Evolutionary conservation across 53 echinoderm and acorn worm species (phyloP), one percentile per base, ranked within the genome.

Genomic region (Crossaster papposus): DNA sequence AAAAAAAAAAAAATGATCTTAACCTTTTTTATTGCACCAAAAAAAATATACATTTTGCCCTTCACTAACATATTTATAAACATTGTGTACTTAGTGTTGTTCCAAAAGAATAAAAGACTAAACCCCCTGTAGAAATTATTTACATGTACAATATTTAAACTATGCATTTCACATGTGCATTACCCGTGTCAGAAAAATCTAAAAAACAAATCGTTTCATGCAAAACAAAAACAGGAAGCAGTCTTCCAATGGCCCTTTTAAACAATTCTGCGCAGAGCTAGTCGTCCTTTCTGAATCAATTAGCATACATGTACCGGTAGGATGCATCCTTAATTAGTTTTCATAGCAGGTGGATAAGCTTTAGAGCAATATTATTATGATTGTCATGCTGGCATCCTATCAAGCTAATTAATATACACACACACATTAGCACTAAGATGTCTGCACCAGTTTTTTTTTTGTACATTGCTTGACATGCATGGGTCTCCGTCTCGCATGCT

Each of bases 331-430:
- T 73, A 52, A 73, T 52, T 85, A 73, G 72, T 72, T 34, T 53
- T 54, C 14, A 73, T 73, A 73, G 53, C 51, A 23, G 32, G 32
- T 72, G 52, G 3, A 58, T 11, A 70, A 65, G 68, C 70, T 70
- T 36, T 44, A 18, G 83, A 78, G 85, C 72, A 85, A 85, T 85
- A 85, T 53, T 72, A 85, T 73, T 70, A 83, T 82, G 70, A 72
- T 34, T 34, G 37, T 12, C 14, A 82, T 36, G 72, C 14, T 11
- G 72, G 37, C 72, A 30, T 73, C 51, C 51, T 73, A 85, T 52
- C 72, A 65, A 65, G 83, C 72, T 85, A 85, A 85, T 85, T 85
- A 83, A 72, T 85, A 51, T 30, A 18, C 53, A 37, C 62, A 26
- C 68, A 11, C 68, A 14, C 2, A 58, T 58, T 20, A 68, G n/a